Evolutionary conservation across 1,140 invertebrate species (phyloP).

Genomic region (Zelostemma sp.): DNA sequence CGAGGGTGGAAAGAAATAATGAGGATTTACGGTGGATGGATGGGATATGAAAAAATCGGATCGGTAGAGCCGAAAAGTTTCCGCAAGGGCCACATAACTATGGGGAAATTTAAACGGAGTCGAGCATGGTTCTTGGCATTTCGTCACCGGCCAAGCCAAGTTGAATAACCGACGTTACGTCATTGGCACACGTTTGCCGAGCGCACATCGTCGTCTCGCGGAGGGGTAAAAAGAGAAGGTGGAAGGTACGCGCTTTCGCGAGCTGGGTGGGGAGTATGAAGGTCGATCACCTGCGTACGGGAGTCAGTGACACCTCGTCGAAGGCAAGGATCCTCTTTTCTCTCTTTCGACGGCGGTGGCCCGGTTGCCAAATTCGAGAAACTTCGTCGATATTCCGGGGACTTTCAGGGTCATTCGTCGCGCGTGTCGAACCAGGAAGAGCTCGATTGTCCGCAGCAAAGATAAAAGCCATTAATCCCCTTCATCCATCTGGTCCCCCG

Average conservation of each 20-base stretch:
- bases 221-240: conserved; percentile 37
- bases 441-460: background rate
- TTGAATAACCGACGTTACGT: conserved; percentile 71
- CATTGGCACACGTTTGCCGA: conserved; percentile 61
- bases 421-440: conserved; percentile 8
- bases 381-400: background rate
- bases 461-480: no score
- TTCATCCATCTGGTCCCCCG: no score
- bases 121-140: conserved; percentile 61
- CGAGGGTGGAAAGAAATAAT: no score
- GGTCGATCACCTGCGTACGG: conserved; percentile 71
- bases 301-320: conserved; percentile 69
- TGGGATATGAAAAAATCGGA: no score
- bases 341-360: conserved; percentile 41
- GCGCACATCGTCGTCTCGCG: conserved; percentile 28
- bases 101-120: conserved; percentile 46
- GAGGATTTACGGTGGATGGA: no score
- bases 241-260: conserved; percentile 39
- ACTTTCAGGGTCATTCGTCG: conserved; percentile 31
- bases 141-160: conserved; percentile 65
- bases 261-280: conserved; percentile 60
- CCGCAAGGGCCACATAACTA: no score
- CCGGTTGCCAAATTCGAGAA: conserved; percentile 40
- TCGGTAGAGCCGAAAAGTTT: no score
- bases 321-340: conserved; percentile 59